Percentiles rank a stretch among this genome's conserved stretches.
Evolutionary conservation across 1,140 invertebrate genomes (phyloP).

Genomic region (Cyclargus thomasi): DNA sequence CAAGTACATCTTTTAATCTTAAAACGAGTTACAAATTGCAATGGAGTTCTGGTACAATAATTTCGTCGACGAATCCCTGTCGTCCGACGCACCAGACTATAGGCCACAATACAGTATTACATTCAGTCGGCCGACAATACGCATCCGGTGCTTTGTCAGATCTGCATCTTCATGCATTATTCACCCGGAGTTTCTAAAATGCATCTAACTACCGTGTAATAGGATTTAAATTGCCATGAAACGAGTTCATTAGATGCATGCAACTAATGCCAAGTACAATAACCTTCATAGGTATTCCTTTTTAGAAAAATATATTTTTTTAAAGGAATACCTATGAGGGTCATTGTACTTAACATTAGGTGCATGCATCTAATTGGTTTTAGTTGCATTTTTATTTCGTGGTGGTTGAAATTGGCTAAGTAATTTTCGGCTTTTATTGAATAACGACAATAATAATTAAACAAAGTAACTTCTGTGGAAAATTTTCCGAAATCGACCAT

Average conservation of each 20-base stretch:
- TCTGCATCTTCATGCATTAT: slow-evolving; percentile 44
- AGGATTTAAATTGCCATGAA: background rate
- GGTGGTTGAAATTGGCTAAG: too few relatives aligned
- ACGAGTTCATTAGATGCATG: background rate
- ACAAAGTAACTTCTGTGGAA: too few relatives aligned
- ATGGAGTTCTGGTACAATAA: too few relatives aligned
- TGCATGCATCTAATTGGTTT: slow-evolving; percentile 5
- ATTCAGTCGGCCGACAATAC: slow-evolving; percentile 36
- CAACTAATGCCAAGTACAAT: background rate
- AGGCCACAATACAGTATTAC: background rate
- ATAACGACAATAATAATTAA: too few relatives aligned
- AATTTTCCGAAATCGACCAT: too few relatives aligned
- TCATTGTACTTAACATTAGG: background rate
- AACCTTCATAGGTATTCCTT: background rate
- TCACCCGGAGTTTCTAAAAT: slow-evolving; percentile 4
- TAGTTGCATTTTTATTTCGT: too few relatives aligned
- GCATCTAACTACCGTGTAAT: background rate
- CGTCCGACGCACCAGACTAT: too few relatives aligned
- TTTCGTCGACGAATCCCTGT: too few relatives aligned
- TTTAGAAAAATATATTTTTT: too few relatives aligned
- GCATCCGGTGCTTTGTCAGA: slow-evolving; percentile 51
- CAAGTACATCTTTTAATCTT: too few relatives aligned
- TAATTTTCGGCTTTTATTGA: too few relatives aligned
- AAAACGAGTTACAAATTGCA: too few relatives aligned
- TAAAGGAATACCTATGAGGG: background rate